A percentile compares a stretch with the other conserved stretches of the same genome.
These are phyloP conservation scores for Hyposmocoma kahamanoa DNA, from an alignment of 1,140 invertebrate genomes.

Conservation along the genomic window DNA sequence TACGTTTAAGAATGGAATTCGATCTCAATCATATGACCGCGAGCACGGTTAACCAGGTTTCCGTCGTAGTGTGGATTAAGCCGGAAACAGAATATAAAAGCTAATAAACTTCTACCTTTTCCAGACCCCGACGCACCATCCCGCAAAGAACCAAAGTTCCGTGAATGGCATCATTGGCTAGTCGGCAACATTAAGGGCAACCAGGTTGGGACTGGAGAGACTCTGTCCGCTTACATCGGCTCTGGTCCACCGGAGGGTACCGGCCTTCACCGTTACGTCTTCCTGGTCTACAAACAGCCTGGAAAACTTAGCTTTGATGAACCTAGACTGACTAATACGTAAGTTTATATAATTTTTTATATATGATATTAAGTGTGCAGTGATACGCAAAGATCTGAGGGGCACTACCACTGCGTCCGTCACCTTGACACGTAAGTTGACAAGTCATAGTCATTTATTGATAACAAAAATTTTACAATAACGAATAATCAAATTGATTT, in stretches of 20 bases:
- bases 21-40: too few relatives aligned
- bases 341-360: slow-evolving; percentile 10
- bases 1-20: too few relatives aligned
- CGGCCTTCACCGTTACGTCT: slow-evolving; percentile 94
- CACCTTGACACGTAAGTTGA: neutral
- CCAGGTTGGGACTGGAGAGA: slow-evolving; percentile 81
- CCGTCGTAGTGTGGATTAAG: too few relatives aligned
- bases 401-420: neutral
- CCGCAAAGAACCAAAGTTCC: slow-evolving; percentile 82
- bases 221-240: slow-evolving; percentile 87
- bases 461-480: neutral
- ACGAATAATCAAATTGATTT: neutral
- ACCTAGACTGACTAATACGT: slow-evolving; percentile 77
- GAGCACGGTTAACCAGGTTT: too few relatives aligned
- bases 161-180: slow-evolving; percentile 95
- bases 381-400: neutral
- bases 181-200: slow-evolving; percentile 93
- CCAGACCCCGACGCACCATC: slow-evolving; percentile 93
- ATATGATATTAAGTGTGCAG: neutral
- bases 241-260: slow-evolving; percentile 87
- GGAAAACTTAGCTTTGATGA: slow-evolving; percentile 80
- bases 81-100: too few relatives aligned
- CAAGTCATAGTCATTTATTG: neutral
- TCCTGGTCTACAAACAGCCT: slow-evolving; percentile 89
- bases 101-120: slow-evolving; percentile 41